Evolutionary conservation across 2,888 invertebrate genomes (phyloP).

Genomic region (Xanthia icteritia): DNA sequence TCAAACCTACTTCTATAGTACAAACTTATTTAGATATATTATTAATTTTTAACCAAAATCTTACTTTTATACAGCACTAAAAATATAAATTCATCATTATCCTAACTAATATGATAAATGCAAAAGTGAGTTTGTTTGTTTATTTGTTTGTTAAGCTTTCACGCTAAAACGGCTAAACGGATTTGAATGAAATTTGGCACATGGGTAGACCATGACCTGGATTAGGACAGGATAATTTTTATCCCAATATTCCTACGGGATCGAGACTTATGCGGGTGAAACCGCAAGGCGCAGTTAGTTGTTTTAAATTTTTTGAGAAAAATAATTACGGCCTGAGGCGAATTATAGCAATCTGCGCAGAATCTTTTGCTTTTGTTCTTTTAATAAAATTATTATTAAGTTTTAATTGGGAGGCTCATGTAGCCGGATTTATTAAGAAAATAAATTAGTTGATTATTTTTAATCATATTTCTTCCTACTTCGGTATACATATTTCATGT

Average conservation of each 20-base stretch:
- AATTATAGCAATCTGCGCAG: conserved; percentile 65
- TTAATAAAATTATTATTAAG: conserved; percentile 65
- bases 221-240: too few species aligned
- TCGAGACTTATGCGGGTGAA: too few species aligned
- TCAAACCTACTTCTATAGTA: not conserved
- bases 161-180: too few species aligned
- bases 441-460: conserved; percentile 22
- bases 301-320: conserved; percentile 5
- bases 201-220: too few species aligned
- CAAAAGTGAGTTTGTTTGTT: too few species aligned
- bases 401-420: conserved; percentile 63
- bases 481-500: not conserved
- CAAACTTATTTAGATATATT: not conserved
- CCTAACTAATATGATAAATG: too few species aligned
- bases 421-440: conserved; percentile 20
- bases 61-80: not conserved
- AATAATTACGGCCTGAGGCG: conserved; percentile 41
- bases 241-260: too few species aligned
- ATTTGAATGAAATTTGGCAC: too few species aligned
- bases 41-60: not conserved
- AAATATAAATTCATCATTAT: not conserved
- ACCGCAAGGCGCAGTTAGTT: not conserved
- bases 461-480: not conserved
- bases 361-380: conserved; percentile 64
- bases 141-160: too few species aligned